Evolutionary conservation across 2,888 invertebrate species (phyloP), one percentile per base, ranked within the genome.

Genomic region (Lycia hirtaria): DNA sequence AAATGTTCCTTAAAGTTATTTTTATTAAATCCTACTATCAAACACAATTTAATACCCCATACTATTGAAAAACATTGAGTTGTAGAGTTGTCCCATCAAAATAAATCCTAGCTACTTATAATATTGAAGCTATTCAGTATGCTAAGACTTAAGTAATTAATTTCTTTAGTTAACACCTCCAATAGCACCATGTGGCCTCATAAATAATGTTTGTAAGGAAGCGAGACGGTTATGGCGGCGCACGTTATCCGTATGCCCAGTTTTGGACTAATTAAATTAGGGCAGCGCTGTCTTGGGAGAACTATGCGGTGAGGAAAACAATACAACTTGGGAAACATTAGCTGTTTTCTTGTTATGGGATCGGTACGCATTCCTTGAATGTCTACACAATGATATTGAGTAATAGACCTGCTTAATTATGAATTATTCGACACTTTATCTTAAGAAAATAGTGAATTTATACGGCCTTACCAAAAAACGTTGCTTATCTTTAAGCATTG

Each of bases 191-290:
- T 51, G 50, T 50, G 40, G 37, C 41, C 58, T 62, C 61, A 48
- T 64, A 67, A 67, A 67, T 62, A 40, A 56, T 56, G 57, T 65
- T 54, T 55, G 59, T 60, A 60, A 64, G 65, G 65, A 67, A 67
- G 63, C 60, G 40, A 41, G 56, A 48, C 64, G 43, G 47, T 60
- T 64, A 65, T 65, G 61, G 67, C 51, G 47, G 17, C 33, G 32
- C n/a, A n/a, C 57, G 55, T 63, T 66, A 68, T 65, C 62, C 59
- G 43, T 56, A 51, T 63, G 65, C 65, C 67, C 65, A 62, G 63
- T 63, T 67, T 65, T 55, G 62, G 67, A 38, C 30, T 48, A 48
- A 50, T 38, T 63, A 63, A 67, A 63, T 67, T 60, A 43, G 67
- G 63, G 37, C 65, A 65, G 17, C 19, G 48, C 53, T 60, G 57